Conservation (phyloP, 2,888 invertebrate species). For the Dryobotodes eremita region DNA sequence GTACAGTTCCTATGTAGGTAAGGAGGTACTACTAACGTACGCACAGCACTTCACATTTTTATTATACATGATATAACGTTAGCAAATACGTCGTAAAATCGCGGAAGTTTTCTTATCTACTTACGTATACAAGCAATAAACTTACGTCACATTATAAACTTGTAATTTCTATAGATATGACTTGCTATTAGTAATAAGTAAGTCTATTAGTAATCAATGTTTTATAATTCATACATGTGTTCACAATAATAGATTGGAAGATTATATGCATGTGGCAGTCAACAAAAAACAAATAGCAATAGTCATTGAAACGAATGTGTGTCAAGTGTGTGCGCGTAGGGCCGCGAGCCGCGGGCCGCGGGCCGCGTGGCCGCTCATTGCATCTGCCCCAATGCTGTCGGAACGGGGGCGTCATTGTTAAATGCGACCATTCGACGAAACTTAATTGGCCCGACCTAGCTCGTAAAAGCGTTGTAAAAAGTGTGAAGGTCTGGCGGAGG, state of each 20-base stretch:
- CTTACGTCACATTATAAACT: constrained; percentile 45
- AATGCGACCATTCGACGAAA: constrained; percentile 81
- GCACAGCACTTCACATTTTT: constrained; percentile 14
- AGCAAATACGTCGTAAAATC: constrained; percentile 47
- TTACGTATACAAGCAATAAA: constrained; percentile 38
- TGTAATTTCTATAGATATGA: constrained; percentile 27
- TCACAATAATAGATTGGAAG: constrained; percentile 61
- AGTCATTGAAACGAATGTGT: constrained; percentile 87
- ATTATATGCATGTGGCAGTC: constrained; percentile 69
- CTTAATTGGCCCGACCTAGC: constrained; percentile 90
- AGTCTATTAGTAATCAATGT: constrained; percentile 36
- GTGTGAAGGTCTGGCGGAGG: constrained; percentile 90
- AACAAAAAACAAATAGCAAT: constrained; percentile 79
- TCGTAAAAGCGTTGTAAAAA: constrained; percentile 90
- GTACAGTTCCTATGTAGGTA: constrained; percentile 22
- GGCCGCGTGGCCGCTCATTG: constrained; percentile 66
- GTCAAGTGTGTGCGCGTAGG: constrained; percentile 83
- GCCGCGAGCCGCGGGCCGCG: constrained; percentile 68
- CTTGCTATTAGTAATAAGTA: constrained; percentile 25
- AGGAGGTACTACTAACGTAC: not conserved
- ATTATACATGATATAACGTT: constrained; percentile 39
- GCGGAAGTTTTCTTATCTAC: constrained; percentile 56
- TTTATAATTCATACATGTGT: constrained; percentile 44
- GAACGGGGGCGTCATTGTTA: constrained; percentile 82
- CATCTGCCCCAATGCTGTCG: constrained; percentile 74